These are phyloP conservation scores for Carettochelys insculpta DNA, from an alignment of 2,113 vertebrate genomes.

Conservation along the genomic window DNA sequence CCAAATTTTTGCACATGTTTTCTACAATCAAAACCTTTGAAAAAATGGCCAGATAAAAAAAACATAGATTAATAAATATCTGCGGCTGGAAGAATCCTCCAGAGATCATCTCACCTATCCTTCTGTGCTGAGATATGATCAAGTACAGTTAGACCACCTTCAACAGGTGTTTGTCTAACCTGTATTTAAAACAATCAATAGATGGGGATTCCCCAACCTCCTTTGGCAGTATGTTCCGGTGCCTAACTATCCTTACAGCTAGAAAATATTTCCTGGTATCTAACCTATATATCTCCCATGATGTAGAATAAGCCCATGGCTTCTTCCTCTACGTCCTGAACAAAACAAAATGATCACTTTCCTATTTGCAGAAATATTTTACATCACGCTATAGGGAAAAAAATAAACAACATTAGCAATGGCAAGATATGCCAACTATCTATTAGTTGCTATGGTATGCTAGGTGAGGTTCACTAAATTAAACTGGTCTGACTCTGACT, in stretches of 20 bases:
- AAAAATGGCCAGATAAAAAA: no score
- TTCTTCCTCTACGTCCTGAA: not conserved
- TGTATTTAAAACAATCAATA: not conserved
- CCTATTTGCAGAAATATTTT: not conserved
- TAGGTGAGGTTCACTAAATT: not conserved
- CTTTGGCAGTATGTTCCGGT: not conserved
- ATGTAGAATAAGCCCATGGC: not conserved
- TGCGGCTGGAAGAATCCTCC: not conserved
- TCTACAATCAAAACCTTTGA: not conserved
- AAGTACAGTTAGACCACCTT: not conserved
- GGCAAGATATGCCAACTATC: not conserved
- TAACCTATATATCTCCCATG: not conserved
- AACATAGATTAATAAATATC: not conserved
- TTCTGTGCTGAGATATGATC: not conserved
- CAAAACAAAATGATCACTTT: not conserved
- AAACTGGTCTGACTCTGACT: not conserved
- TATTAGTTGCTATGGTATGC: fast-evolving
- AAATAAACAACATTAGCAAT: not conserved
- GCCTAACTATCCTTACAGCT: not conserved
- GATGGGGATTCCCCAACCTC: not conserved
- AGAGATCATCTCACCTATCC: not conserved
- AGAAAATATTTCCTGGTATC: not conserved
- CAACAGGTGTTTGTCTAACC: not conserved
- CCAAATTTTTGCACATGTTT: not conserved
- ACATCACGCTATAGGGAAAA: not conserved